Evolutionary conservation across 2,888 invertebrate genomes (phyloP), one percentile per base, ranked within the genome.

Genomic region (Callyntrura guangdongensis): DNA sequence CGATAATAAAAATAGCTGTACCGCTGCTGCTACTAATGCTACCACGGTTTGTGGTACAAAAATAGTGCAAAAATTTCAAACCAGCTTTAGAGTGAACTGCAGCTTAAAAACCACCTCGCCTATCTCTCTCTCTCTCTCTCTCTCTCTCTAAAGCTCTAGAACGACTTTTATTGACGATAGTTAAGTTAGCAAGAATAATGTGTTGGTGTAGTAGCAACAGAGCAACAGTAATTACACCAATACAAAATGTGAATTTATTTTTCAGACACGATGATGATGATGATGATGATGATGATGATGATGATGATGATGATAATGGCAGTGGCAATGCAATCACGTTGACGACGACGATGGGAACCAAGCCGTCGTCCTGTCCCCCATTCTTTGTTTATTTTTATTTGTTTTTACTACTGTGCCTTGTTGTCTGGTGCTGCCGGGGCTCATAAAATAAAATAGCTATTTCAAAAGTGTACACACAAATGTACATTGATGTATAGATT

Each of bases 1-100:
- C 45, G 82, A 64, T 64, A 64, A 82, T 82, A 64, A 82, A 82
- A 61, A 82, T 64, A 61, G 74, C 74, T 74, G 74, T 82, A 82
- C 81, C 8, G 9, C 20, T 45, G 47, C 20, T 17, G 45, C 72
- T 20, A 9, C 47, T 49, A n/a, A n/a, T n/a, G 4, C 45, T 49
- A 45, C 17, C 9, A 1, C 12, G 5, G 11, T 72, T 72, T 47
- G 36, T 77, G 77, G 25, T 81, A 81, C 59, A 59, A 59, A 59
- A 81, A 56, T 36, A 61, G 59, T 59, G n/a, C 59, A 81, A 36
- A 59, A 27, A 27, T n/a, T 79, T 79, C 27, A 72, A 17, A 14
- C 8, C 11, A 25, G 47, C 17, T 72, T n/a, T n/a, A n/a, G n/a
- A n/a, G n/a, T n/a, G n/a, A n/a, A 27, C 69, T 67, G 27, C 22